A percentile compares a stretch with the other conserved stretches of the same genome.
Conservation (phyloP, 2,797 vertebrate species). For the Diplodus sargus region DNA sequence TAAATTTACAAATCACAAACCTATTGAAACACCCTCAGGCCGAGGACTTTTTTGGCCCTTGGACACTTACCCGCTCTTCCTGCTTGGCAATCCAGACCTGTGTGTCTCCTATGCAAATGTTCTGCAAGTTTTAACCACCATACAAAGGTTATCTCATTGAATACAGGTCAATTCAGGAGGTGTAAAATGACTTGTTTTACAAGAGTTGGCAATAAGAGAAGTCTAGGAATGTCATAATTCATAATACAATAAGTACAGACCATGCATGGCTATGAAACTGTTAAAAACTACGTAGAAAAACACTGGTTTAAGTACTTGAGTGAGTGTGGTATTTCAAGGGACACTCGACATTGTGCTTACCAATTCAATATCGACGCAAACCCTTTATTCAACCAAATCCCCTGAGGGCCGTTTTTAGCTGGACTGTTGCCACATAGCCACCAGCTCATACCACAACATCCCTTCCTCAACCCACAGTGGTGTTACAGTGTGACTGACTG, state of each 20-base stretch:
- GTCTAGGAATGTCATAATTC: background rate
- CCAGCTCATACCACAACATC: conserved; percentile 18
- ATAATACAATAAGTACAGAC: background rate
- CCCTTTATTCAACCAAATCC: conserved; percentile 30
- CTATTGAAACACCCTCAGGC: background rate
- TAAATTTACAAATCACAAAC: background rate
- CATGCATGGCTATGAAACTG: background rate
- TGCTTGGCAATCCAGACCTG: background rate
- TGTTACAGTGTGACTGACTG: background rate
- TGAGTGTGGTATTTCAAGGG: background rate
- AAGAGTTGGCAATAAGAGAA: background rate
- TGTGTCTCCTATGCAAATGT: background rate
- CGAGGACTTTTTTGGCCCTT: accelerated
- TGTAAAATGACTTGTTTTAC: conserved; percentile 10
- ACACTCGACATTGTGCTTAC: background rate
- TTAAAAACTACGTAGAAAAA: conserved; percentile 3
- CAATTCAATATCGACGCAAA: background rate
- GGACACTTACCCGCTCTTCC: background rate
- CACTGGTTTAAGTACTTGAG: background rate
- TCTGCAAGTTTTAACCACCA: background rate
- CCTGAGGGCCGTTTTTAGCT: background rate
- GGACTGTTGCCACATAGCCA: background rate
- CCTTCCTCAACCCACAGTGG: background rate
- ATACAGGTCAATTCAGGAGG: background rate
- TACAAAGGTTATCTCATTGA: background rate